Percentiles rank a stretch among this genome's conserved stretches.
Conservation (phyloP, 2,888 invertebrate genomes). For the Dioctria rufipes region DNA sequence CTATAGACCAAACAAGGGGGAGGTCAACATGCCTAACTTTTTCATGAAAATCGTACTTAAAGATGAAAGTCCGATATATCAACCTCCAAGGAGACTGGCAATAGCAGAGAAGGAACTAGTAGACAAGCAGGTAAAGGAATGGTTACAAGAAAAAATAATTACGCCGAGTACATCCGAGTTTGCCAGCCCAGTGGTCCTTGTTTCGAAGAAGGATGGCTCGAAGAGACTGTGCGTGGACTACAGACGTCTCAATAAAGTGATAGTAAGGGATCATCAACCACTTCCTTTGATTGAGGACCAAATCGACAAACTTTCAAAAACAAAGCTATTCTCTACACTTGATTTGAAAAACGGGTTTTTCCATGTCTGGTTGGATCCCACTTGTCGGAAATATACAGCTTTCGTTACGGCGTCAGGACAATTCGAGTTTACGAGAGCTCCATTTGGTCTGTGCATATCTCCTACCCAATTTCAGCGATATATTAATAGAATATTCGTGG, state of each 20-base stretch:
- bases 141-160: slow-evolving; percentile 21
- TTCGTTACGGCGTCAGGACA: slow-evolving; percentile 54
- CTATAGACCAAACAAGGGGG: neutral
- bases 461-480: slow-evolving; percentile 58
- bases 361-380: no score
- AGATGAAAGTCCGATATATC: slow-evolving; percentile 6
- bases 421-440: slow-evolving; percentile 61
- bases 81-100: slow-evolving; percentile 16
- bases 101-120: slow-evolving; percentile 11
- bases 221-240: no score
- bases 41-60: neutral
- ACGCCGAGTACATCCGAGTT: slow-evolving; percentile 46
- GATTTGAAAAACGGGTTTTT: no score
- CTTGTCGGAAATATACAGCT: no score
- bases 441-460: slow-evolving; percentile 65
- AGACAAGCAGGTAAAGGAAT: neutral
- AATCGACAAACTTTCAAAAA: no score
- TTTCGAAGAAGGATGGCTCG: no score
- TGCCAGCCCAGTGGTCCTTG: slow-evolving; percentile 54
- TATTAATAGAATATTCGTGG: slow-evolving; percentile 48
- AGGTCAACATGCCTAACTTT: neutral
- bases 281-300: no score
- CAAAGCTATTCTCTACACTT: no score
- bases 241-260: no score
- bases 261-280: no score